Base-by-base conservation (phyloP, 2,113 vertebrate genomes). In the Erinaceus europaeus region DNA sequence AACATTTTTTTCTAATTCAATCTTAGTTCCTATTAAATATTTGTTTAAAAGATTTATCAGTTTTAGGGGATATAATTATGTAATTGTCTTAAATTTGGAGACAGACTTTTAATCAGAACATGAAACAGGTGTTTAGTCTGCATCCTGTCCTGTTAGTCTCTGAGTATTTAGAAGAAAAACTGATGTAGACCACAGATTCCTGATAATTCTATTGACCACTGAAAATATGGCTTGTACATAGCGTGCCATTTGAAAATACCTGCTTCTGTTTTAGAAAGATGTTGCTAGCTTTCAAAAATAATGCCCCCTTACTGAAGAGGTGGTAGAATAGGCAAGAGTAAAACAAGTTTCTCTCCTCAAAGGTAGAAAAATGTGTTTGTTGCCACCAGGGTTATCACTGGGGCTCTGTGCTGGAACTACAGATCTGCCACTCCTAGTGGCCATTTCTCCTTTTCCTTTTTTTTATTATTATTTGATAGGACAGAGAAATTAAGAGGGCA, bases 1-100 rank as follows among this genome's bases (percentile, higher is more conserved):
- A 92, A 91, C 83, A 87, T 76, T 89, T 83, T 57, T 86, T 94
- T 89, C 68, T 88, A 76, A 90, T 76, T 36, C 9, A 68, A 9
- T 38, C 80, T 90, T 21, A 40, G 90, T 69, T 87, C 68, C 46
- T 32, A 59, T 53, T 92, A 82, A 92, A 40, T 88, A n/a, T 21
- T 81, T 57, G n/a, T 46, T 48, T 50, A 11, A 88, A 84, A 74
- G 82, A 25, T 64, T 76, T 57, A 76, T 53, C 36, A 77, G 34
- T n/a, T 11, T 86, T 86, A 59, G 10, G 67, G 71, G n/a, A 88
- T 76, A 64, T 91, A 67, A 57, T 69, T 78, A 21, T 64, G 67
- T 76, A 80, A 25, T 59, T 34, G 29, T 6, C 65, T 89, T 87
- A 89, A 73, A 75, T 75, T 87, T 92, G 32, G 40, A 50, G 61